These are phyloP conservation scores for Ceuthmochares aereus DNA, from an alignment of 2,113 vertebrate genomes.

Conservation along the genomic window DNA sequence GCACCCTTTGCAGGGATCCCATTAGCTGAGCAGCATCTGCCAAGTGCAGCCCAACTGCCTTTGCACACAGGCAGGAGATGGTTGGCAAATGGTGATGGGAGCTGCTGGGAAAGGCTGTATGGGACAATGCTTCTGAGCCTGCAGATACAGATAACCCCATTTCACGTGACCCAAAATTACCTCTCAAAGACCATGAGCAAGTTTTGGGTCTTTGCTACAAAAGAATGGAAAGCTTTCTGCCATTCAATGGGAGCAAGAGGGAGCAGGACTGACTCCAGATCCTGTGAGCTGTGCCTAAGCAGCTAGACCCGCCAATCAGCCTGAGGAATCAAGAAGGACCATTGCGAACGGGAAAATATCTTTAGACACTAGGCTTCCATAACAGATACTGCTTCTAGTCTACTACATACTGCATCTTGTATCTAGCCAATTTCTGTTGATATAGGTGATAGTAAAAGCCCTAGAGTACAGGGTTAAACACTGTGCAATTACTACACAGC, in stretches of 20 bases:
- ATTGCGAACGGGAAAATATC: neutral
- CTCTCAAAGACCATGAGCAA: neutral
- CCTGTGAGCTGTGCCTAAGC: neutral
- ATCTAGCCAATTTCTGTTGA: neutral
- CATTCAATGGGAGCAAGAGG: neutral
- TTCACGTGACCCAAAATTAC: accelerated
- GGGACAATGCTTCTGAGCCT: accelerated
- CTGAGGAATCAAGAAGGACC: neutral
- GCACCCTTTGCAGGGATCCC: constrained; percentile 30
- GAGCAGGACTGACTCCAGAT: neutral
- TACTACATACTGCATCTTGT: accelerated
- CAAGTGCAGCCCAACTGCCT: neutral
- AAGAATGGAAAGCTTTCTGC: neutral
- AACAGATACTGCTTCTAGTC: neutral
- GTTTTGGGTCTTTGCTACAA: neutral
- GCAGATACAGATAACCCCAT: neutral
- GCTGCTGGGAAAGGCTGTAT: neutral
- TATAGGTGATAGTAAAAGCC: neutral
- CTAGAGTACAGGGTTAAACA: neutral
- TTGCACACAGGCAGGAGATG: accelerated
- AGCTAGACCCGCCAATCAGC: neutral
- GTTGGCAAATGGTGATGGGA: accelerated
- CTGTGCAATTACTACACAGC: neutral
- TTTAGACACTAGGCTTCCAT: neutral
- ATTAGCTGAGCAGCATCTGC: constrained; percentile 41